Base-by-base conservation (phyloP, 2,888 invertebrate species). In the Chrysolina americana region DNA sequence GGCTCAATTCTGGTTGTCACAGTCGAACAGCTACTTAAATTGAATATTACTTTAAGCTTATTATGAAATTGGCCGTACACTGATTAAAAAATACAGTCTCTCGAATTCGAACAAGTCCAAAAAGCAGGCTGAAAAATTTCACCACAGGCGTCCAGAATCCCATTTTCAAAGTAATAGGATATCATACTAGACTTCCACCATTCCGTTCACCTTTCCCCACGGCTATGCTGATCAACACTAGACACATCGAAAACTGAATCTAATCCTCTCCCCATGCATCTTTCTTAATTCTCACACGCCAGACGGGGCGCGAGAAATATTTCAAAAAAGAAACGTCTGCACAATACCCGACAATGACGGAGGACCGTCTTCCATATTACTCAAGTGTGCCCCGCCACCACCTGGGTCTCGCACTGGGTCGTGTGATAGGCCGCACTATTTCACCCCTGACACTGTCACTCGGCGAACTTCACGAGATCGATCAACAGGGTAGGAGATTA, bases 401-500 rank as follows among this genome's bases (percentile, higher is more conserved):
- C 66, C 69, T 71, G 77, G 78, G 80, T 75, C 75, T 68, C 76
- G 68, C 53, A 65, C 53, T 64, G 59, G 59, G 36, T 59, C 59
- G 59, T 59, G 59, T 59, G 59, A 59, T 59, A 59, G 72, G 69
- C 75, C 41, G 65, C 79, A 80, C 82, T 83, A 83, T 83, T 82
- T 83, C 81, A 81, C 81, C 81, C 83, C 81, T 80, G 71, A 71
- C 53, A 70, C 80, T 82, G 83, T 84, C 83, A 82, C 76, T 81
- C 80, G 81, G 78, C 80, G 79, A 78, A 80, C 78, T 74, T 76
- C 71, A 76, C 77, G 81, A 81, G 83, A 85, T 84, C 83, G 82
- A 83, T 85, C 84, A 84, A 76, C 79, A 74, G 82, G 79, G 78
- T 74, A 77, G 65, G 74, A 80, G 82, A 82, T 83, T 83, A 83